phyloP scores from a whole-genome alignment of 2,888 invertebrate species.

The Limnephilus lunatus region DNA sequence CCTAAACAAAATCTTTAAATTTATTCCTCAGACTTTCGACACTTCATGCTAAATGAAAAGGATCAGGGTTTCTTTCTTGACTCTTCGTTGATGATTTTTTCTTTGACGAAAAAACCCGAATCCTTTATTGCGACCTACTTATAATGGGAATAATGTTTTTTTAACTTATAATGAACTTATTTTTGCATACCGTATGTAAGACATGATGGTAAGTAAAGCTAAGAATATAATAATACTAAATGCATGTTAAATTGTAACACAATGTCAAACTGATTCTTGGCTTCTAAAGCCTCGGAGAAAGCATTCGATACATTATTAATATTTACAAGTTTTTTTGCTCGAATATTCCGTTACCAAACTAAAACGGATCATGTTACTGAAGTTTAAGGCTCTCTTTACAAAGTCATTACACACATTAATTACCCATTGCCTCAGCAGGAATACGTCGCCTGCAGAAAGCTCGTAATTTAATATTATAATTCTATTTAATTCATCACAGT shows the following conservation, averaged over 20 bases:
- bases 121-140: background rate
- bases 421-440: background rate
- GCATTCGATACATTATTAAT: background rate
- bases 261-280: background rate
- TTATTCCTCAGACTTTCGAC: background rate
- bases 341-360: background rate
- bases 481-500: background rate
- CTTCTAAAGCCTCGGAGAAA: background rate
- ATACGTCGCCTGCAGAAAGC: background rate
- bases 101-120: background rate
- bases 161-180: no score
- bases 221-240: background rate
- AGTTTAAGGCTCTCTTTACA: background rate
- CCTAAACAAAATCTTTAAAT: background rate
- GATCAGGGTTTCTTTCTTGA: background rate
- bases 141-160: no score
- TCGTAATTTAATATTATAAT: background rate
- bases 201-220: background rate
- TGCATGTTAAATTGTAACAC: background rate
- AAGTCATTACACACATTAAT: background rate
- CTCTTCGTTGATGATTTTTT: background rate
- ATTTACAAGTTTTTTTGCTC: background rate
- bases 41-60: background rate
- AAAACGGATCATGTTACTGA: background rate
- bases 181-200: background rate